These are phyloP conservation scores for Cacoxenus indagator DNA, from an alignment of 2,888 invertebrate species.

Conservation along the genomic window DNA sequence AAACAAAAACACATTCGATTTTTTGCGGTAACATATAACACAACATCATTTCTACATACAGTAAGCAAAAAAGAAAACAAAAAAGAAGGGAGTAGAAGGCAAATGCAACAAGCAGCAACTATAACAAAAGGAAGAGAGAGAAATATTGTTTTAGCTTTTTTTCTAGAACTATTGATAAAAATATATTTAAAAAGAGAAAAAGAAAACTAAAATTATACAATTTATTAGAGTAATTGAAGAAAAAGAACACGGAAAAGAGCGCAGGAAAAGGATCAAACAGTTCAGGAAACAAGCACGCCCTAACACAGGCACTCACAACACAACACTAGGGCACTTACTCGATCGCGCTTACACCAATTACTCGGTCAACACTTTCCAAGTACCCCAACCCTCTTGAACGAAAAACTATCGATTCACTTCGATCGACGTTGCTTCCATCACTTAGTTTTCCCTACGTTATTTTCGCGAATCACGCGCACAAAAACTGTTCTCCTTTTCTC, in stretches of 20 bases:
- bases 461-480: no score
- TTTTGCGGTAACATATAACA: constrained; percentile 28
- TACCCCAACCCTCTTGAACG: no score
- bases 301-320: no score
- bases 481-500: no score
- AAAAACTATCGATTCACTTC: no score
- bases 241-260: background rate
- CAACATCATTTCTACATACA: constrained; percentile 4
- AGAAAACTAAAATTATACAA: constrained; percentile 49
- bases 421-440: no score
- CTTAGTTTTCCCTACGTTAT: no score
- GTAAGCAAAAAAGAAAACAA: constrained; percentile 7
- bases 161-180: constrained; percentile 69
- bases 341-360: no score
- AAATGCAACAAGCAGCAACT: constrained; percentile 58
- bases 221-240: constrained; percentile 55
- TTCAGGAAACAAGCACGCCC: no score
- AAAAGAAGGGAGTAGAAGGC: constrained; percentile 22
- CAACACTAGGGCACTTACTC: no score
- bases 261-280: no score
- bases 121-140: constrained; percentile 45
- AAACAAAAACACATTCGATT: constrained; percentile 8
- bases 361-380: no score
- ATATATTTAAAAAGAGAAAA: constrained; percentile 55
- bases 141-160: constrained; percentile 68